phyloP scores from a whole-genome alignment of 1,140 invertebrate genomes.

The Drosophila sucinea region DNA sequence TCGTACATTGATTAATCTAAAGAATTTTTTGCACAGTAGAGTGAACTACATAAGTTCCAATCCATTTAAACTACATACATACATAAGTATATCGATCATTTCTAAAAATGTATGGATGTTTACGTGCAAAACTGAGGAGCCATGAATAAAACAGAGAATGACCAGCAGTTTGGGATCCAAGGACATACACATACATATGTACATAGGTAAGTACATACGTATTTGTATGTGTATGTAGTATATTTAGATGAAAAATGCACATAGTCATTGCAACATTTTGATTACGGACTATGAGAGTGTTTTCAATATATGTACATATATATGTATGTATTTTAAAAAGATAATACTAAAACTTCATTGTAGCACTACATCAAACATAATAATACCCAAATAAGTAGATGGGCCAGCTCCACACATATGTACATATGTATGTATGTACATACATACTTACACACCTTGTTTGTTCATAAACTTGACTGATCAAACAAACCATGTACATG shows the following conservation, averaged over 20 bases:
- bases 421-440: no score
- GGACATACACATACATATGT: constrained; percentile 5
- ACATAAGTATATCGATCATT: neutral
- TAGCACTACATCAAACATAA: neutral
- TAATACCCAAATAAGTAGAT: neutral
- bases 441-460: neutral
- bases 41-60: neutral
- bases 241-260: constrained; percentile 32
- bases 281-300: constrained; percentile 31
- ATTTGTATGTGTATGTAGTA: constrained; percentile 5
- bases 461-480: neutral
- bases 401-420: neutral
- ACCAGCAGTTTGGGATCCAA: constrained; percentile 46
- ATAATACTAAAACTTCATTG: constrained; percentile 8
- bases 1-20: no score
- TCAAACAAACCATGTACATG: constrained; percentile 32
- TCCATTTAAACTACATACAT: constrained; percentile 28
- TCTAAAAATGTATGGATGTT: constrained; percentile 10
- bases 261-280: constrained; percentile 35
- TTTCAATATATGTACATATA: neutral
- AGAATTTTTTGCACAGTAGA: no score
- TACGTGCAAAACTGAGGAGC: constrained; percentile 31
- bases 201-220: no score
- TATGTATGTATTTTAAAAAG: constrained; percentile 20
- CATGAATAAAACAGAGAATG: constrained; percentile 46